Evolutionary conservation across 2,113 vertebrate species (phyloP), one percentile per base, ranked within the genome.

Genomic region (Periophthalmodon schlosseri): DNA sequence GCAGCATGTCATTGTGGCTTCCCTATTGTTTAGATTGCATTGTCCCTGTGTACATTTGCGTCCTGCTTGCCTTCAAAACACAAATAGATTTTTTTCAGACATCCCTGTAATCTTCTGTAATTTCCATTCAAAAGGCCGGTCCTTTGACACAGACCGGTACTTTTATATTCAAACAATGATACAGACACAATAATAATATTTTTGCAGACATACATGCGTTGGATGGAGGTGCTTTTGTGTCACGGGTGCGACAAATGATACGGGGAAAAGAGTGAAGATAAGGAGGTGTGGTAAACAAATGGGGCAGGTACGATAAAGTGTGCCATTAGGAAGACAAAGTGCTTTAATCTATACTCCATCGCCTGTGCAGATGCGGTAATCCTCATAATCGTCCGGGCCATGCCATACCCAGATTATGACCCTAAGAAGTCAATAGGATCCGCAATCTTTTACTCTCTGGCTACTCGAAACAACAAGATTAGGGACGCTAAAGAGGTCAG

Each of bases 21-120:
- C 21, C 15, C 75, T 74, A 52, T 88, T 87, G 74, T 83, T 83
- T 86, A 20, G 34, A 71, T 84, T 79, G 46, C 2, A 15, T 68
- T 74, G 68, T 47, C 74, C 61, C 23, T 87, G 68, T 81, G 74
- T 75, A 76, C 0, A 12, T 85, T 84, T 68, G 16, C 75, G 73
- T 80, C 65, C 72, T 73, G 78, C 84, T 86, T 82, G 70, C 69
- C 72, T 73, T 70, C 57, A 61, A 82, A 54, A 84, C 71, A 80
- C 73, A 89, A 85, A 86, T 83, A 54, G 81, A 90, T 89, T 88
- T 88, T 78, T 68, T 39, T 77, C 64, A 11, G 87, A 78, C 74
- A 74, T 21, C 73, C 65, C 58, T 75, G 77, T 83, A 86, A 84
- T 86, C 81, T 86, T 82, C 76, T 78, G 20, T 76, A 79, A 87